phyloP scores from a whole-genome alignment of 2,113 vertebrate species.

The Cyphomyrus discorhynchus region DNA sequence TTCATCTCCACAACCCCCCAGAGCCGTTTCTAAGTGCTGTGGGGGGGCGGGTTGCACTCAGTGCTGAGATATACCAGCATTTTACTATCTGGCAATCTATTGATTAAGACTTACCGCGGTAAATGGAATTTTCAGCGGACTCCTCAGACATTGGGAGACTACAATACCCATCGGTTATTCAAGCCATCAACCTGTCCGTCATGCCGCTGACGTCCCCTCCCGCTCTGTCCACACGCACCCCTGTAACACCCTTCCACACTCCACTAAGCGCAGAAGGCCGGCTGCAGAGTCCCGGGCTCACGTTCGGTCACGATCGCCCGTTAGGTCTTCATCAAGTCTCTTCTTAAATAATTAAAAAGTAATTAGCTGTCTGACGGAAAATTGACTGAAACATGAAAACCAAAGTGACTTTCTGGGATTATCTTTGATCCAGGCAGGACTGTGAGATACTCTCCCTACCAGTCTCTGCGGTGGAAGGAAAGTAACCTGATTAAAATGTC shows the following conservation, averaged over 20 bases:
- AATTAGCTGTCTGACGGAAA: slow-evolving; percentile 1
- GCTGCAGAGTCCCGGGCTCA: neutral
- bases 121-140: slow-evolving; percentile 46
- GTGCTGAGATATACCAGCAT: slow-evolving; percentile 27
- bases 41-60: neutral
- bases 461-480: slow-evolving; percentile 23
- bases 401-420: neutral
- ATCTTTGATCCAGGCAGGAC: neutral
- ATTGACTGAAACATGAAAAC: neutral
- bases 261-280: neutral
- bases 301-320: neutral
- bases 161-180: slow-evolving; percentile 38
- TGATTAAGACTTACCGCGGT: slow-evolving; percentile 33
- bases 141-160: slow-evolving; percentile 35
- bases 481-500: slow-evolving; percentile 34
- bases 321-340: neutral
- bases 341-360: neutral
- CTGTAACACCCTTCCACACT: neutral
- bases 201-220: slow-evolving; percentile 10
- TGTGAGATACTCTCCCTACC: neutral
- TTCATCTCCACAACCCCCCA: neutral
- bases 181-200: slow-evolving; percentile 41
- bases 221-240: neutral
- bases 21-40: neutral
- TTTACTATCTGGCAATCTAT: slow-evolving; percentile 43